Base-by-base conservation (phyloP, 2,113 vertebrate species). In the Apodemus speciosus region DNA sequence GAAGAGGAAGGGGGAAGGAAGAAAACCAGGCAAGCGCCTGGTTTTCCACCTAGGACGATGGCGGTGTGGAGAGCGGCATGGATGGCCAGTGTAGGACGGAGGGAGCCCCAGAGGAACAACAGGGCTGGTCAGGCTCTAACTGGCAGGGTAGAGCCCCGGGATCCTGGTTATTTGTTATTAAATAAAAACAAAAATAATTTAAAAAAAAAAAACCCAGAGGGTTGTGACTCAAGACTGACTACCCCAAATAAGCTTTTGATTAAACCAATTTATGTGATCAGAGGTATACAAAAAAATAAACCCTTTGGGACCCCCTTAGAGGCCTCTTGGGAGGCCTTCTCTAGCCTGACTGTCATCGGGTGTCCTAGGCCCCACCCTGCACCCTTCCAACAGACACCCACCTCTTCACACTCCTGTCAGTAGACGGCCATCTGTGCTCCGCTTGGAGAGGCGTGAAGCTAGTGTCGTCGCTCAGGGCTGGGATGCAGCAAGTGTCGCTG, bases 361-460 rank as follows among this genome's bases (percentile, higher is more conserved):
- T 35, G 35, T 2, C 66, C 32, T 10, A 40, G 43, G 43, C 6
- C 32, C 80, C 51, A 38, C 13, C 32, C 23, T 46, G n/a, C 3
- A 30, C 9, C 35, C 38, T 56, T 60, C 60, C 9, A n/a, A n/a
- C n/a, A n/a, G n/a, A n/a, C 53, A 1, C 46, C 25, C 27, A 30
- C 43, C 10, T 85, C 49, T 69, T 40, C 4, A 25, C 77, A 13
- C 66, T 32, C 40, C n/a, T 43, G 58, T 10, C 0, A 18, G 21
- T 7, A 73, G 76, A 27, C 13, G n/a, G 25, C 14, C 85, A 5
- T 53, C 56, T 62, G 58, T 62, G 40, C 83, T 72, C 49, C 53
- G 69, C 43, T 30, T 32, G 23, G 4, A 72, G 9, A 3, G 53
- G 0, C 0, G 0, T 60, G n/a, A n/a, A n/a, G n/a, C n/a, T n/a